Conservation (phyloP, 2,113 vertebrate species). For the Cyanoliseus patagonus region DNA sequence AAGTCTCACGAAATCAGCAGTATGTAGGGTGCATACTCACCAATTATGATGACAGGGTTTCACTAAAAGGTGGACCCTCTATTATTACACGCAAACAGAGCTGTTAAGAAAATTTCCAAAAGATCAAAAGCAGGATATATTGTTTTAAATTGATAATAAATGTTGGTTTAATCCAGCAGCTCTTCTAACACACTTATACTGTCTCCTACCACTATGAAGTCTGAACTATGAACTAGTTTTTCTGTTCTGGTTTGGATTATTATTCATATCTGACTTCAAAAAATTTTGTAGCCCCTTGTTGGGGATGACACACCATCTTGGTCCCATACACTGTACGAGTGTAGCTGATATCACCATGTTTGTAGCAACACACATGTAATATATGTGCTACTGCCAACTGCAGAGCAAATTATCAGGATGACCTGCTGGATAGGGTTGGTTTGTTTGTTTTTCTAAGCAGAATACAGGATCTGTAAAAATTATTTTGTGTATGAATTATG, state of each 20-base stretch:
- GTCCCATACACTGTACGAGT: not conserved
- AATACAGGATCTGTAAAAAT: not conserved
- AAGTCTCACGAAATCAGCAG: conserved; percentile 23
- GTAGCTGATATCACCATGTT: not conserved
- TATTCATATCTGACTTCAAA: not conserved
- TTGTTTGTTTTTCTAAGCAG: not conserved
- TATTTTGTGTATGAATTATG: not conserved
- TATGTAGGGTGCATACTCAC: not conserved
- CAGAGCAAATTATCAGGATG: not conserved
- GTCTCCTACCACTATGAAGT: not conserved
- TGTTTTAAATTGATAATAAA: not conserved
- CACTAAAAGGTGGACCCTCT: not conserved
- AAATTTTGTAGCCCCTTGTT: not conserved
- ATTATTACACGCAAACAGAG: not conserved
- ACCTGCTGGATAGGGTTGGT: fast-evolving
- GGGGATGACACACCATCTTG: not conserved
- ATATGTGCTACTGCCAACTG: not conserved
- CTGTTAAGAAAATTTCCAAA: not conserved
- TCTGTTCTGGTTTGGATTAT: not conserved
- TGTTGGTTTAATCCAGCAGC: not conserved
- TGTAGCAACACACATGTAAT: fast-evolving
- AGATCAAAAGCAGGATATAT: not conserved
- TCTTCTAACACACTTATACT: not conserved
- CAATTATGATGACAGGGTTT: not conserved
- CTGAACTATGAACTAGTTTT: not conserved